phyloP scores from a whole-genome alignment of 2,888 invertebrate species.

The Portevinia maculata region DNA sequence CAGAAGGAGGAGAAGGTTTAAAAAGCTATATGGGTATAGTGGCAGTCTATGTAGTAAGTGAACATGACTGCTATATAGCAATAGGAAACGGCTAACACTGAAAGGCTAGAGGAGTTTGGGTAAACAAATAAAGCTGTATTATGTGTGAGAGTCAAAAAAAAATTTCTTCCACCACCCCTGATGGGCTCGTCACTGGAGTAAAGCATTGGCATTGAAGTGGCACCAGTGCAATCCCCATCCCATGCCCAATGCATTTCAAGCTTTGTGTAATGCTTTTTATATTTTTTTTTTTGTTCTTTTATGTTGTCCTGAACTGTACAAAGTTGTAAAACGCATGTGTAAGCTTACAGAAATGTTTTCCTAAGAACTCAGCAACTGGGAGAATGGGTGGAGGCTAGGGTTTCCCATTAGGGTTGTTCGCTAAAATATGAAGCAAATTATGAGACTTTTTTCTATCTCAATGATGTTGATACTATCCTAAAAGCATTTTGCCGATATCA shows the following conservation, averaged over 20 bases:
- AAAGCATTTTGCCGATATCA: no score
- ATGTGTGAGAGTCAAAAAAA: constrained; percentile 24
- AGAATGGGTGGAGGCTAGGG: constrained; percentile 11
- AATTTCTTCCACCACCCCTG: background rate
- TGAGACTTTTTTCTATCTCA: constrained; percentile 23
- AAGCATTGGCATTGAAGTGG: constrained; percentile 22
- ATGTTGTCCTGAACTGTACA: constrained; percentile 22
- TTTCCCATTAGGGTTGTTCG: no score
- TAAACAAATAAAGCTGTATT: constrained; percentile 40
- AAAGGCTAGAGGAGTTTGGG: constrained; percentile 16
- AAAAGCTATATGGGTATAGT: constrained; percentile 40
- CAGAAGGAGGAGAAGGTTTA: constrained; percentile 10
- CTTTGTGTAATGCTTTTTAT: constrained; percentile 24
- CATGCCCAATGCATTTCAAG: constrained; percentile 41
- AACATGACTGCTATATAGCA: constrained; percentile 26
- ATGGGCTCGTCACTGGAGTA: constrained; percentile 31
- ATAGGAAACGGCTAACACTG: constrained; percentile 45
- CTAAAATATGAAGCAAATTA: constrained; percentile 46
- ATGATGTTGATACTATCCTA: constrained; percentile 8
- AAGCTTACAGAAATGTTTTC: constrained; percentile 45
- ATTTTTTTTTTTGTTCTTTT: constrained; percentile 2
- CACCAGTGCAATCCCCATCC: constrained; percentile 12
- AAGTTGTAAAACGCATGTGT: constrained; percentile 67
- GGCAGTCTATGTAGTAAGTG: constrained; percentile 41
- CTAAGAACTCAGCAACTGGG: constrained; percentile 18